Percentiles rank a stretch among this genome's conserved stretches.
Conservation (phyloP, 1,140 invertebrate species). For the Zaprionus tsacasi region DNA sequence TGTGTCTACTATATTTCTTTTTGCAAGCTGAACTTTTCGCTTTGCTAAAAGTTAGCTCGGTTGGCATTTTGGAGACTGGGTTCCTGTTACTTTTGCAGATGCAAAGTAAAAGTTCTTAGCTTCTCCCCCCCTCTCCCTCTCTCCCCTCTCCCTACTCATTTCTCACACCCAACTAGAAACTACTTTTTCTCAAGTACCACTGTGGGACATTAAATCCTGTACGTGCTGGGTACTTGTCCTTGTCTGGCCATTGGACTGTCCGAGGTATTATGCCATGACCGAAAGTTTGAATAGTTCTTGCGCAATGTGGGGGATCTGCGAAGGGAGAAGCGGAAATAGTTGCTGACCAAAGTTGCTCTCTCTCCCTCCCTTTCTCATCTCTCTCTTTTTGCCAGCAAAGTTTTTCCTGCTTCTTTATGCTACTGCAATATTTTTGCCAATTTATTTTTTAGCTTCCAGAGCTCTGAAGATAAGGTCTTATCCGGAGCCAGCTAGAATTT, state of each 20-base stretch:
- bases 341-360: conserved; percentile 52
- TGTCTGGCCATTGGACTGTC: conserved; percentile 58
- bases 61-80: conserved; percentile 56
- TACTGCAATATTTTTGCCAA: conserved; percentile 54
- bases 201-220: conserved; percentile 80
- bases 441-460: conserved; percentile 51
- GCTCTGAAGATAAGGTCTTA: conserved; percentile 45
- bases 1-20: conserved; percentile 59
- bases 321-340: conserved; percentile 39
- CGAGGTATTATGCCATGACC: conserved; percentile 78
- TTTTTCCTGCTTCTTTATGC: conserved; percentile 52
- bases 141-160: conserved; percentile 19
- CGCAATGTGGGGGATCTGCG: conserved; percentile 32
- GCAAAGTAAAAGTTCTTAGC: conserved; percentile 82
- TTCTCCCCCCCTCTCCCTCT: conserved; percentile 6
- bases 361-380: conserved; percentile 33
- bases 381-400: conserved; percentile 52
- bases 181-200: conserved; percentile 83
- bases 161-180: conserved; percentile 59
- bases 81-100: conserved; percentile 72
- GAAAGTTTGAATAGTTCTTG: conserved; percentile 79
- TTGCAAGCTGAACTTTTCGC: conserved; percentile 73
- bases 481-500: conserved; percentile 20
- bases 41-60: conserved; percentile 68
- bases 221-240: conserved; percentile 61